Evolutionary conservation across 2,113 vertebrate species (phyloP), one percentile per base, ranked within the genome.

Genomic region (Cervus canadensis): DNA sequence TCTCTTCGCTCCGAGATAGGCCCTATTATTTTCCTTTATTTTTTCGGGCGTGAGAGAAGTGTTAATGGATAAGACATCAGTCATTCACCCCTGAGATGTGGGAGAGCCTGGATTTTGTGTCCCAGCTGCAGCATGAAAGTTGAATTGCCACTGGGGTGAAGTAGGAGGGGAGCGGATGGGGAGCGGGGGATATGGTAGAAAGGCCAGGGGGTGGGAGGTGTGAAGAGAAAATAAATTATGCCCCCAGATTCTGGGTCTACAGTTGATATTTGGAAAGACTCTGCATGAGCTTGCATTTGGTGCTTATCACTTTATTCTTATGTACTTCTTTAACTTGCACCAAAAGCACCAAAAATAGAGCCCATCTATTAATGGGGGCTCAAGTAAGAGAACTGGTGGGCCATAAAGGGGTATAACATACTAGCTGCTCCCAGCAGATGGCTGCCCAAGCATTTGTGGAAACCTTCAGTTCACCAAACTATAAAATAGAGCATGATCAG

Each of bases 21-120:
- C 28, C 74, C 95, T 98, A 30, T 97, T 25, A 45, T 94, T 98
- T 90, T 56, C 91, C 88, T 52, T 92, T 62, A 89, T 67, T 97
- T 92, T 92, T 60, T 74, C 0, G 4, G 56, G 54, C 57, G 13
- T 96, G 52, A 84, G 79, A 96, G 89, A 92, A 28, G 76, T 0
- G 0, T 84, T 96, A 91, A 89, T 52, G 81, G 79, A 10, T 82
- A 15, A 87, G 91, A 30, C 33, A 89, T 30, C 96, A 82, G 93
- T 87, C 96, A 52, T 0, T 0, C 48, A n/a, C 48, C 57, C 26
- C 0, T 3, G 94, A 95, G 95, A 82, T 1, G 43, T 74, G 14
- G 59, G 23, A n/a, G 5, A 62, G 48, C 45, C 74, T 82, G 45
- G 60, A 15, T 67, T 96, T 79, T 62, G 56, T 67, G 93, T 91